A percentile compares a stretch with the other conserved stretches of the same genome.
phyloP scores from a whole-genome alignment of 2,797 vertebrate species.

The Argyrosomus regius region DNA sequence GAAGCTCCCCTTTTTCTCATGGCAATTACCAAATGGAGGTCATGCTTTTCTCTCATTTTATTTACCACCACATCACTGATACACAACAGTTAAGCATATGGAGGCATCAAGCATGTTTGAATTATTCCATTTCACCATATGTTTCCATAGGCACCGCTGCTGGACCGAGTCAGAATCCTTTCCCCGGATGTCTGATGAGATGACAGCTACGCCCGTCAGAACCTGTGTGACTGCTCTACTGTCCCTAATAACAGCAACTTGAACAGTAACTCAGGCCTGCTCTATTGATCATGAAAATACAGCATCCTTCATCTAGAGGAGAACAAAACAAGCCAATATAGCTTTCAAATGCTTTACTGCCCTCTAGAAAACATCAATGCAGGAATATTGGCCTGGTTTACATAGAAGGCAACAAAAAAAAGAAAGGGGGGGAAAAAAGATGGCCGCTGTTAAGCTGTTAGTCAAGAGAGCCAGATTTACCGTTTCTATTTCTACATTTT shows the following conservation, averaged over 20 bases:
- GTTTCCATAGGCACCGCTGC: slow-evolving; percentile 37
- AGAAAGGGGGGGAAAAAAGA: slow-evolving; percentile 58
- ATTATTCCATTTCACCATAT: slow-evolving; percentile 39
- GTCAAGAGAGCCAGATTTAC: slow-evolving; percentile 84
- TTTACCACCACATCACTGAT: slow-evolving; percentile 22
- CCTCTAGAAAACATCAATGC: slow-evolving; percentile 82
- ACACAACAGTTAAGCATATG: slow-evolving; percentile 25
- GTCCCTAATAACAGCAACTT: slow-evolving; percentile 45
- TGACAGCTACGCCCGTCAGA: slow-evolving; percentile 32
- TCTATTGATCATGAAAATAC: slow-evolving; percentile 76
- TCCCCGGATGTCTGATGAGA: slow-evolving; percentile 29
- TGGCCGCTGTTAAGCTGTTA: slow-evolving; percentile 82
- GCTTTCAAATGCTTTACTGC: slow-evolving; percentile 81
- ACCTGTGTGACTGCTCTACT: slow-evolving; percentile 43
- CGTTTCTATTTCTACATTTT: slow-evolving; percentile 85
- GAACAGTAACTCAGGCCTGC: slow-evolving; percentile 64
- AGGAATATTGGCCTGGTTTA: slow-evolving; percentile 79
- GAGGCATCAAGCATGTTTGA: slow-evolving; percentile 34
- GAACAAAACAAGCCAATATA: slow-evolving; percentile 80
- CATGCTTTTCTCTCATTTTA: slow-evolving; percentile 1
- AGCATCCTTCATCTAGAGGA: slow-evolving; percentile 75
- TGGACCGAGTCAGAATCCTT: slow-evolving; percentile 20
- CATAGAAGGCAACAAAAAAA: slow-evolving; percentile 62
- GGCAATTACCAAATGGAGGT: slow-evolving; percentile 29
- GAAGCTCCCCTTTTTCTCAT: not conserved